Percentiles rank a stretch among this genome's conserved stretches.
Conservation (phyloP, 1,140 invertebrate genomes). For the Drosophila ercepeae region DNA sequence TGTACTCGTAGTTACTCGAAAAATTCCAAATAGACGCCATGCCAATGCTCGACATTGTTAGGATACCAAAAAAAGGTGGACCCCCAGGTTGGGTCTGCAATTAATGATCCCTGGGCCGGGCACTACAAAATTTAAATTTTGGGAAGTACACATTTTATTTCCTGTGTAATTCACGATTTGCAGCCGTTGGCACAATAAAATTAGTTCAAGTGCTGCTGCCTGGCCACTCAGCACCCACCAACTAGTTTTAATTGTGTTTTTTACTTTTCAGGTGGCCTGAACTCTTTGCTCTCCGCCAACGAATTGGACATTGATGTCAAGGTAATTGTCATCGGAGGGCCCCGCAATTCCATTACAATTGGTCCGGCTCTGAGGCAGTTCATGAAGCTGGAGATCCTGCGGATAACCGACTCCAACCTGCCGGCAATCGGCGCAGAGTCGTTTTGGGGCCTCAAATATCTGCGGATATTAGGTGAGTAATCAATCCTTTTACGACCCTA, state of each 20-base stretch:
- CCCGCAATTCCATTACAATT: constrained; percentile 89
- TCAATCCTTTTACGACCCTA: constrained; percentile 54
- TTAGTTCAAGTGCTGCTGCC: constrained; percentile 28
- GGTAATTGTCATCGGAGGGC: constrained; percentile 89
- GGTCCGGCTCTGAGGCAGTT: constrained; percentile 89
- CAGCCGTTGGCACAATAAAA: constrained; percentile 13
- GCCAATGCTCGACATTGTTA: constrained; percentile 45
- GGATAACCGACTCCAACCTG: constrained; percentile 90
- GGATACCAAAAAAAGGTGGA: constrained; percentile 27
- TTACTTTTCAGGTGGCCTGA: constrained; percentile 86
- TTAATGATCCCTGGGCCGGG: constrained; percentile 61
- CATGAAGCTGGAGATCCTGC: constrained; percentile 88
- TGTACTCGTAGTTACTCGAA: constrained; percentile 21
- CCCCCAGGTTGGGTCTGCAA: constrained; percentile 38
- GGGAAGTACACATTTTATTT: not conserved
- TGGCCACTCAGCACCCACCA: constrained; percentile 17
- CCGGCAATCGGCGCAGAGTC: constrained; percentile 91
- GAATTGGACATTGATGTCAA: constrained; percentile 87
- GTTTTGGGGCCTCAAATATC: constrained; percentile 89
- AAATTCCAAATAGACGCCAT: constrained; percentile 41
- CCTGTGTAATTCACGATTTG: not conserved
- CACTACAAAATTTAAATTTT: constrained; percentile 12
- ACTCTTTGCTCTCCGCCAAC: constrained; percentile 84
- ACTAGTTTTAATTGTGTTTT: constrained; percentile 55
- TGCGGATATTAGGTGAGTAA: constrained; percentile 86